Conservation (phyloP, 2,113 vertebrate genomes). For the Semnornis frantzii region DNA sequence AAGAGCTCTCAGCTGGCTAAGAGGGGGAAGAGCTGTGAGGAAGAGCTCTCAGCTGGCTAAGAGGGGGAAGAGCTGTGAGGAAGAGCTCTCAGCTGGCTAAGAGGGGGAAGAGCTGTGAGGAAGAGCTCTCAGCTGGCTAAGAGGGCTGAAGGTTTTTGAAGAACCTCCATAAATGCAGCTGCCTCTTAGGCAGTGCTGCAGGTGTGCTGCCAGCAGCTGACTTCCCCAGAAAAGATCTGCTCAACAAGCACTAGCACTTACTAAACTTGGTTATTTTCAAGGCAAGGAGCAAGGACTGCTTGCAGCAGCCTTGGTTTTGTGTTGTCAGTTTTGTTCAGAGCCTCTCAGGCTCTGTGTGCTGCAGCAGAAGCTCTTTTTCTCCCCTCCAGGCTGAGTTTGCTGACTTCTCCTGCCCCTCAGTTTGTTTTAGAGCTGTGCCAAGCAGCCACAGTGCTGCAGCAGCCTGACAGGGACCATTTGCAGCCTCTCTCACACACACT, state of each 20-base stretch:
- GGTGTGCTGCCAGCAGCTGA: neutral
- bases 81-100: neutral
- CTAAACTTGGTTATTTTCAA: neutral
- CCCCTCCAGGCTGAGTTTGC: neutral
- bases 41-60: neutral
- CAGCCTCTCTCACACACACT: rapidly evolving
- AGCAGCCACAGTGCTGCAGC: rapidly evolving
- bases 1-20: neutral
- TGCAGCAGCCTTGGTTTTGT: slow-evolving; percentile 49
- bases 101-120: neutral
- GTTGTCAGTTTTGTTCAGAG: neutral
- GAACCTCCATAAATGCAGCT: neutral
- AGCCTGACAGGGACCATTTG: neutral
- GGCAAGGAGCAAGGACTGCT: neutral
- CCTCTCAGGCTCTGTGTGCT: neutral
- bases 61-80: too few relatives aligned
- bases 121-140: neutral
- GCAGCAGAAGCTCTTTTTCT: neutral
- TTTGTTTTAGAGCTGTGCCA: neutral
- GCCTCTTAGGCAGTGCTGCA: neutral
- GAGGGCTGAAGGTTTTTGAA: neutral
- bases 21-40: too few relatives aligned
- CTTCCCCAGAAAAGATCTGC: neutral
- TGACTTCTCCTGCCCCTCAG: neutral
- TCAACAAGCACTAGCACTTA: neutral